Evolutionary conservation across 2,888 invertebrate species (phyloP).

Genomic region (Dione juno): DNA sequence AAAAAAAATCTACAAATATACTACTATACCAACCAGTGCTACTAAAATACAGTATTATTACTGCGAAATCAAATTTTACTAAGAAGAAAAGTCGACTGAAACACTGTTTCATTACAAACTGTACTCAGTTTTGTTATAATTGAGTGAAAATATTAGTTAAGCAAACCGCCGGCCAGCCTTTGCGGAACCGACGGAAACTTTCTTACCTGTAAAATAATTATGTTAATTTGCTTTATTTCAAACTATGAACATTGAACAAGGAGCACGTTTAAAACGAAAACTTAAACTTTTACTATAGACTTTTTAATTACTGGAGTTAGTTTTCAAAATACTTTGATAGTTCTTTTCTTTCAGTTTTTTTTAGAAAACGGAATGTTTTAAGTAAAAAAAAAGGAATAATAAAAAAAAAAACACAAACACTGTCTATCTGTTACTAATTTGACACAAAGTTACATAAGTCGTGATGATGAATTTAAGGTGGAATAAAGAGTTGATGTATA

Average conservation of each 20-base stretch:
- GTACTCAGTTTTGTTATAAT: slow-evolving; percentile 23
- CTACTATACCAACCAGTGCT: too few relatives aligned
- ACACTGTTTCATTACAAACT: background rate
- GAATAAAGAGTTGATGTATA: too few relatives aligned
- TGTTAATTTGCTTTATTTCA: slow-evolving; percentile 30
- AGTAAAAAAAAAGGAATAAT: too few relatives aligned
- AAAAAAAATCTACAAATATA: too few relatives aligned
- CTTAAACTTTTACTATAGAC: slow-evolving; percentile 8
- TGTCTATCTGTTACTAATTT: too few relatives aligned
- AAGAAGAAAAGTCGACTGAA: background rate
- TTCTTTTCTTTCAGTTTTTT: background rate
- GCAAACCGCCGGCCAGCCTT: slow-evolving; percentile 17
- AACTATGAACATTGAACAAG: background rate
- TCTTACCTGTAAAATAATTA: slow-evolving; percentile 36
- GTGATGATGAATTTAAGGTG: too few relatives aligned
- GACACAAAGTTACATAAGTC: too few relatives aligned
- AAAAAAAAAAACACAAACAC: too few relatives aligned
- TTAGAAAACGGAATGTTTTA: background rate
- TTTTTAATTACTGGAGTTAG: slow-evolving; percentile 7
- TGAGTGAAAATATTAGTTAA: slow-evolving; percentile 32
- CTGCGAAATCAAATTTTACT: background rate
- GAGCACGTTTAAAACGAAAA: slow-evolving; percentile 9
- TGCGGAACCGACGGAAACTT: slow-evolving; percentile 14
- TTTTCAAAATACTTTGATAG: background rate
- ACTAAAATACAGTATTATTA: background rate